Conservation (phyloP, 2,113 vertebrate species). For the Gallinago paraguaiae region DNA sequence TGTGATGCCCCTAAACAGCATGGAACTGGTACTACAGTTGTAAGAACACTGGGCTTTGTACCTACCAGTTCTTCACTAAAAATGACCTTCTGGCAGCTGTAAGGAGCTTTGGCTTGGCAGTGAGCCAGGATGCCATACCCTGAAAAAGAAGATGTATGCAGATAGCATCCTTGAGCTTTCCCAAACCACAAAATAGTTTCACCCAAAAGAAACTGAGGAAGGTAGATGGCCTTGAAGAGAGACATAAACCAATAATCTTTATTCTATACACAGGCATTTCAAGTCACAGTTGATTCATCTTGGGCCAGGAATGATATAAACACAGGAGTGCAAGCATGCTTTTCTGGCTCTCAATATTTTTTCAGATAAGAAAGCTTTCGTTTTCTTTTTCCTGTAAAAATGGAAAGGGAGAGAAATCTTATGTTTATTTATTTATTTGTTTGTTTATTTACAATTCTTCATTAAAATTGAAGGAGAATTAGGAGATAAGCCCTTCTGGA, state of each 20-base stretch:
- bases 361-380: not conserved
- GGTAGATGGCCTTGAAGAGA: not conserved
- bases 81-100: not conserved
- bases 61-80: not conserved
- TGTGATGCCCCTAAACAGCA: not conserved
- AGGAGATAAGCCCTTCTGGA: not conserved
- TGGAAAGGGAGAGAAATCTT: not conserved
- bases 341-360: not conserved
- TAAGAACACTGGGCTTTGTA: fast-evolving
- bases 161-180: not conserved
- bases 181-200: not conserved
- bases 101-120: not conserved
- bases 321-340: not conserved
- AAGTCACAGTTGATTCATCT: not conserved
- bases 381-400: not conserved
- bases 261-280: not conserved
- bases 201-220: not conserved
- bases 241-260: not conserved
- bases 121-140: not conserved
- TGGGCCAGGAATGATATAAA: not conserved
- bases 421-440: not conserved
- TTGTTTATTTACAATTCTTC: not conserved
- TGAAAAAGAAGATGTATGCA: not conserved
- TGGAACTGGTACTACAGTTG: not conserved
- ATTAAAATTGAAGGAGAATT: not conserved